Base-by-base conservation (phyloP, 1,140 invertebrate genomes). In the Whitmania pigra region DNA sequence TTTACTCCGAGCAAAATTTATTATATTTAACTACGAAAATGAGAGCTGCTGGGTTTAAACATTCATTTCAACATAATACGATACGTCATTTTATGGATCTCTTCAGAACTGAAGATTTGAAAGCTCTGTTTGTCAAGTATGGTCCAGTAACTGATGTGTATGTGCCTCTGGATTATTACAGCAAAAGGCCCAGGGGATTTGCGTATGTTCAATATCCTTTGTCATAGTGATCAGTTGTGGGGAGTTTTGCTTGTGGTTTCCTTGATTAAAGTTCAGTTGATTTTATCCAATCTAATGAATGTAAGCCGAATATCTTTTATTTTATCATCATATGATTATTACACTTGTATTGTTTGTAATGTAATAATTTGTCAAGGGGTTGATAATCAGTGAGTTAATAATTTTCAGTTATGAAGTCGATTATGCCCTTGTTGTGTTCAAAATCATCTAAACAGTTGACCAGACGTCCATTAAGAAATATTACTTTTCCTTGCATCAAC, bases 121-220 rank as follows among this genome's bases (percentile, higher is more conserved):
- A 82, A 72, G 77, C 79, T 71, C 73, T 84, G 69, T 85, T 85
- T 79, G 81, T 78, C 40, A 83, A 84, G 78, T 85, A 84, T 78
- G 84, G 84, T 29, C 79, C 79, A 22, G 76, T 85, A 55, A 79
- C 77, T 71, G 84, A 85, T 80, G 82, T 85, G 18, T 85, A 84
- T 74, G 80, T 85, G 55, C 84, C 84, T 49, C 71, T 83, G 71
- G 84, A 85, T 77, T 85, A 83, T 76, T 84, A 84, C 75, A 83
- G 80, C 17, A 76, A 82, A 63, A 75, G 78, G 72, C 77, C 81
- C 2, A 76, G 84, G 74, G 84, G 84, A 57, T 85, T 84, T 80
- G 81, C 83, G 60, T 85, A 85, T 74, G 79, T 85, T 70, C 83
- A 85, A 83, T 84, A 83, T 80, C 71, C 71, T 72, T 72, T 63